These are phyloP conservation scores for Nicator chloris DNA, from an alignment of 2,113 vertebrate species.

Conservation along the genomic window DNA sequence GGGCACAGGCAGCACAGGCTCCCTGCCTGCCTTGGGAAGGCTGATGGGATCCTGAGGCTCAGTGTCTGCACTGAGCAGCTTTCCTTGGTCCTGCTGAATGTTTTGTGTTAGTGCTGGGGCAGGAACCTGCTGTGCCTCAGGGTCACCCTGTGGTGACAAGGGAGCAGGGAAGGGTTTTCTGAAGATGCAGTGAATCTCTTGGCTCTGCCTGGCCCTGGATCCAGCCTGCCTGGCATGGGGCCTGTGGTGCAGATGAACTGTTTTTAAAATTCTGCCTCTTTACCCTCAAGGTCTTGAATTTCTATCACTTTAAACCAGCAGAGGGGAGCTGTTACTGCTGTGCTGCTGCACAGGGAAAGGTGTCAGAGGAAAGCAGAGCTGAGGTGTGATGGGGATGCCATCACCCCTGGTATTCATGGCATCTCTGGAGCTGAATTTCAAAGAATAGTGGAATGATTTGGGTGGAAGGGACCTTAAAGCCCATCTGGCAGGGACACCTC, in stretches of 20 bases:
- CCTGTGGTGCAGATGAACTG: neutral
- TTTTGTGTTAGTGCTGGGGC: neutral
- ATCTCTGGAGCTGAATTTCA: neutral
- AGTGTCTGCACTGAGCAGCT: neutral
- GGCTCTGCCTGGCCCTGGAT: neutral
- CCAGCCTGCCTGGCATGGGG: neutral
- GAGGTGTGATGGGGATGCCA: neutral
- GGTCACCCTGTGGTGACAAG: neutral
- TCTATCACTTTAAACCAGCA: neutral
- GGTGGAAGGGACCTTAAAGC: neutral
- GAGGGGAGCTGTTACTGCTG: neutral
- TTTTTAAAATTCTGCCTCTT: neutral
- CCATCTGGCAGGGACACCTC: neutral
- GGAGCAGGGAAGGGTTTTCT: neutral
- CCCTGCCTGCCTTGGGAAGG: neutral
- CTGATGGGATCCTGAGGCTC: constrained; percentile 13
- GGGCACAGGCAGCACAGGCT: neutral
- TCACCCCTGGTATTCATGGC: neutral
- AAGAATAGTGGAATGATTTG: neutral
- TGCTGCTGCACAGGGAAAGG: neutral
- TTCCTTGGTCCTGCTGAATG: neutral
- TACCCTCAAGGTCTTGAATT: fast-evolving
- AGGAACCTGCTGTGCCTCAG: neutral
- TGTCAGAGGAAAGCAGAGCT: neutral
- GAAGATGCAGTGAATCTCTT: neutral